These are phyloP conservation scores for Eclectus roratus DNA, from an alignment of 2,113 vertebrate genomes.

Conservation along the genomic window DNA sequence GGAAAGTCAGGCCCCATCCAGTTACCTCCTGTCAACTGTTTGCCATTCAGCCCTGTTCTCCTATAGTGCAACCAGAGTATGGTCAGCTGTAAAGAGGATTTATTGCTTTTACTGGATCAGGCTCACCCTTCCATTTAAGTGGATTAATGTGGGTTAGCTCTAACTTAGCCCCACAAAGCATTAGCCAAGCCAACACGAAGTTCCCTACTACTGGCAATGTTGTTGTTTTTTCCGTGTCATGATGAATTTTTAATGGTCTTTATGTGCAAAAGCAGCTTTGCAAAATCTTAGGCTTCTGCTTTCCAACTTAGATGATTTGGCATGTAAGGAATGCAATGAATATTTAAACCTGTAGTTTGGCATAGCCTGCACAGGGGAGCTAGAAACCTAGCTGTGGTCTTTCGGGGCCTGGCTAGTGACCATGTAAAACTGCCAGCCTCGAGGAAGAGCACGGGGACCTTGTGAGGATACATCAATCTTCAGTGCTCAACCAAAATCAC, in stretches of 20 bases:
- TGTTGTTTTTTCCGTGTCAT: conserved; percentile 26
- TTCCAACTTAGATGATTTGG: conserved; percentile 31
- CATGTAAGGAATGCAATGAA: conserved; percentile 31
- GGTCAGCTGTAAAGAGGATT: conserved; percentile 54
- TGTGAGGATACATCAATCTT: background rate
- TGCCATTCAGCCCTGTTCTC: background rate
- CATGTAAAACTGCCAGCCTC: background rate
- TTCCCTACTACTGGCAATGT: conserved; percentile 22
- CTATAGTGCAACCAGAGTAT: background rate
- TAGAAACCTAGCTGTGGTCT: background rate
- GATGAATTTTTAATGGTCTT: conserved; percentile 61
- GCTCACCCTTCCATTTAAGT: conserved; percentile 54
- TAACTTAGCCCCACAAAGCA: conserved; percentile 5
- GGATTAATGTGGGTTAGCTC: conserved; percentile 56
- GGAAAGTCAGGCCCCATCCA: conserved; percentile 21
- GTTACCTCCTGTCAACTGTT: conserved; percentile 9
- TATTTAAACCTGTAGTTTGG: conserved; percentile 54
- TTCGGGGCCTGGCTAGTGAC: background rate
- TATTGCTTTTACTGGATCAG: conserved; percentile 60
- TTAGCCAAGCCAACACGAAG: conserved; percentile 56
- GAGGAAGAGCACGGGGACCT: background rate
- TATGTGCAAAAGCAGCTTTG: conserved; percentile 58
- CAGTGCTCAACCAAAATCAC: background rate
- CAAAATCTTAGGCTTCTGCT: conserved; percentile 16
- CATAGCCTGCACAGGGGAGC: background rate